These are phyloP conservation scores for Ahaetulla prasina DNA, from an alignment of 2,113 vertebrate genomes.

Conservation along the genomic window DNA sequence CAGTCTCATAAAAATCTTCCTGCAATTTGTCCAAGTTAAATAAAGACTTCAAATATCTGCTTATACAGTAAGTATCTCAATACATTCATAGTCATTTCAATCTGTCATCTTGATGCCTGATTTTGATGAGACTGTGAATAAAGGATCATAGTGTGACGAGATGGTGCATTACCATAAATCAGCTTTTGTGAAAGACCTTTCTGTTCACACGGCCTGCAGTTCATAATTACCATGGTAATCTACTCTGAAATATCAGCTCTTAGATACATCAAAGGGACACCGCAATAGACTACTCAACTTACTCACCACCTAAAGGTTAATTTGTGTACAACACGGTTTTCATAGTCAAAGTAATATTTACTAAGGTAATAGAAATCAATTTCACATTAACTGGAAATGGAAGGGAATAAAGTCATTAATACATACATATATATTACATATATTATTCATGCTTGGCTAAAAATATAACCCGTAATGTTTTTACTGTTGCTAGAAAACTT, in stretches of 20 bases:
- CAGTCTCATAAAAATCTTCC: neutral
- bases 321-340: slow-evolving; percentile 12
- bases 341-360: slow-evolving; percentile 19
- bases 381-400: slow-evolving; percentile 4
- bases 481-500: neutral
- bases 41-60: neutral
- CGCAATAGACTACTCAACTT: neutral
- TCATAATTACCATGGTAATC: slow-evolving; percentile 41
- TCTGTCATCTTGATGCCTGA: neutral
- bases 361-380: neutral
- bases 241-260: slow-evolving; percentile 39
- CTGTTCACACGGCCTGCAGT: slow-evolving; percentile 23
- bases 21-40: slow-evolving; percentile 7
- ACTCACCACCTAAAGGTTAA: slow-evolving; percentile 30
- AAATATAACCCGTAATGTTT: neutral
- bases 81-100: neutral
- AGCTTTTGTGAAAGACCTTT: slow-evolving; percentile 26
- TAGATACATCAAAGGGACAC: slow-evolving; percentile 34
- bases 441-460: neutral
- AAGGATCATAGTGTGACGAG: neutral
- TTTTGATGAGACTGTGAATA: slow-evolving; percentile 18
- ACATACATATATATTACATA: neutral
- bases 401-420: neutral
- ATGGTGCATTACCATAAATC: slow-evolving; percentile 31
- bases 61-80: neutral